Conservation (phyloP, 2,888 invertebrate species). For the Lasioglossum leucozonium region DNA sequence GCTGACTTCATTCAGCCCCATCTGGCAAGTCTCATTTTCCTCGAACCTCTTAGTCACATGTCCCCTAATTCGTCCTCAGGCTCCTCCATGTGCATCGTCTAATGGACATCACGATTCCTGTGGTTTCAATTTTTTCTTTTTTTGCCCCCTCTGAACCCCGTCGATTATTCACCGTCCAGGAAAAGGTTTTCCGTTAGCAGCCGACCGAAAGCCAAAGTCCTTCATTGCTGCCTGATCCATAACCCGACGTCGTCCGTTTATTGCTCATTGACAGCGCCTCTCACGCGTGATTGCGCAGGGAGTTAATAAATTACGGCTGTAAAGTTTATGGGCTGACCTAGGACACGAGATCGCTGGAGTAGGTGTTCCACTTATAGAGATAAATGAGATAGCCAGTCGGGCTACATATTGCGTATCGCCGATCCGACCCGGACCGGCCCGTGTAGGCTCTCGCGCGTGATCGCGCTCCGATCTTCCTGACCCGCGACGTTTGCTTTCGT, state of each 20-base stretch:
- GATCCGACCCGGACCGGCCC: too few species aligned
- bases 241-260: conserved; percentile 1
- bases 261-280: conserved; percentile 14
- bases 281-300: background rate
- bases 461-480: background rate
- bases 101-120: background rate
- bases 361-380: conserved; percentile 4
- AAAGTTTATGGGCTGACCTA: conserved; percentile 18
- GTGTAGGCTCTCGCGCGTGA: background rate
- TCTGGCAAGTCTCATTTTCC: background rate
- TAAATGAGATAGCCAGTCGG: background rate
- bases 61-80: background rate
- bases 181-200: background rate
- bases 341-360: conserved; percentile 10
- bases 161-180: background rate
- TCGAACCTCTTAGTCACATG: background rate
- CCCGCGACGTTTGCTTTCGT: background rate
- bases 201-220: background rate
- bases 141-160: too few species aligned
- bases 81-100: background rate
- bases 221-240: background rate
- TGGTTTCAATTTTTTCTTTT: background rate
- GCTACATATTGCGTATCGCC: conserved; percentile 14
- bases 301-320: conserved; percentile 15
- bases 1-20: background rate